phyloP scores from a whole-genome alignment of 2,888 invertebrate species.

The Lepidochrysops patricia region DNA sequence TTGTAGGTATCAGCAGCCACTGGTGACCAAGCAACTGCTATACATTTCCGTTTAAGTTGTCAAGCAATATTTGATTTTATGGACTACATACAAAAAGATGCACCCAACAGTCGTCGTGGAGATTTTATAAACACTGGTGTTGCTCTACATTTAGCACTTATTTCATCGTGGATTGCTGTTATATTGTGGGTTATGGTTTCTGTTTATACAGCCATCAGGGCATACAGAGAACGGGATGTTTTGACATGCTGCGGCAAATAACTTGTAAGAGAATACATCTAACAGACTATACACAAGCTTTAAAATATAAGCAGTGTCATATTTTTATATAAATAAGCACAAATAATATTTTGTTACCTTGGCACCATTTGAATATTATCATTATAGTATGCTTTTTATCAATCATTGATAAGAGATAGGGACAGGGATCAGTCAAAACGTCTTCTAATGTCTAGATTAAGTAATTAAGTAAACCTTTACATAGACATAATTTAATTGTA shows the following conservation, averaged over 20 bases:
- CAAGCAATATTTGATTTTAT: slow-evolving; percentile 86
- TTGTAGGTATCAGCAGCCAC: slow-evolving; percentile 61
- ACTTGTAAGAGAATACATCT: slow-evolving; percentile 5
- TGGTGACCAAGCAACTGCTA: slow-evolving; percentile 74
- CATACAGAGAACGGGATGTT: slow-evolving; percentile 56
- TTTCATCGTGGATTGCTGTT: slow-evolving; percentile 77
- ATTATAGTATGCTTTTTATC: background rate
- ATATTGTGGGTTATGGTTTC: slow-evolving; percentile 70
- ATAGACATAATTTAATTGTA: too few relatives aligned
- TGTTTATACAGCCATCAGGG: slow-evolving; percentile 69
- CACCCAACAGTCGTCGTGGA: slow-evolving; percentile 77
- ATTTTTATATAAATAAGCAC: background rate
- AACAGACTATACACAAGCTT: background rate
- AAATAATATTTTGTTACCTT: background rate
- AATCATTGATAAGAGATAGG: background rate
- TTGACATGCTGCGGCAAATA: slow-evolving; percentile 66
- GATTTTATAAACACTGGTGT: slow-evolving; percentile 83
- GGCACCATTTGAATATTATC: background rate
- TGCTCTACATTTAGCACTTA: slow-evolving; percentile 78
- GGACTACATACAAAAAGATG: slow-evolving; percentile 85
- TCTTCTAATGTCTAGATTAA: too few relatives aligned
- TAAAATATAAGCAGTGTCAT: background rate
- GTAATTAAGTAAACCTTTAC: too few relatives aligned
- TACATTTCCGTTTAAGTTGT: slow-evolving; percentile 80
- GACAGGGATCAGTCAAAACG: background rate